These are phyloP conservation scores for Brachionus calyciflorus DNA, from an alignment of 1,140 invertebrate species.

Conservation along the genomic window DNA sequence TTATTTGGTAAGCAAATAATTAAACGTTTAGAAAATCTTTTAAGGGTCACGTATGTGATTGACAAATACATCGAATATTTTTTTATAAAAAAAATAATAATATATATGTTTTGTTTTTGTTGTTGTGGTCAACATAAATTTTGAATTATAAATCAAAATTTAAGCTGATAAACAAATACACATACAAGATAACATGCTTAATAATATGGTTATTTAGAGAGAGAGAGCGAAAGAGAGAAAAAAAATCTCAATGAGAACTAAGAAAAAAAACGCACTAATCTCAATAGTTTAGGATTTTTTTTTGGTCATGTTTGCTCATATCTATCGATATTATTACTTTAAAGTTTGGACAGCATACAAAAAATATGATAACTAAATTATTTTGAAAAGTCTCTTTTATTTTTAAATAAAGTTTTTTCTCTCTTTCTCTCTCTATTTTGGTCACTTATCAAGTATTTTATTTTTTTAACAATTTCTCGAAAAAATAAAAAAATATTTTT, in stretches of 20 bases:
- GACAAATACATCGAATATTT: constrained; percentile 38
- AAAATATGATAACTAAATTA: constrained; percentile 20
- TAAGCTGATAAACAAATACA: constrained; percentile 37
- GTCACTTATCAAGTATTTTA: constrained; percentile 24
- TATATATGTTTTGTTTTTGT: not conserved
- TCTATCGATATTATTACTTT: too few species aligned
- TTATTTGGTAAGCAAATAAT: constrained; percentile 34
- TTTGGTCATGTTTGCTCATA: too few species aligned
- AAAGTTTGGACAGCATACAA: too few species aligned
- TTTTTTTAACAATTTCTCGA: too few species aligned
- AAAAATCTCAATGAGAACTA: not conserved
- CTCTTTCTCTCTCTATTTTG: too few species aligned
- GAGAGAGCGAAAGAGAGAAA: too few species aligned
- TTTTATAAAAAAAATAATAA: not conserved
- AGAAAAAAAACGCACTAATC: constrained; percentile 6
- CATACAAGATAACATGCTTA: constrained; percentile 32
- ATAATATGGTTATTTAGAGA: constrained; percentile 31
- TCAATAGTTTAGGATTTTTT: too few species aligned
- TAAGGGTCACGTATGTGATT: constrained; percentile 33
- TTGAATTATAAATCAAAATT: constrained; percentile 4
- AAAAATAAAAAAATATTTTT: too few species aligned
- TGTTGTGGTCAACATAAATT: not conserved
- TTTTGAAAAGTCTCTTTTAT: too few species aligned
- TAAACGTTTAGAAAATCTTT: not conserved
- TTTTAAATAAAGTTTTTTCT: too few species aligned